Evolutionary conservation across 2,797 vertebrate genomes (phyloP).

Genomic region (Brotogeris chrysoptera): DNA sequence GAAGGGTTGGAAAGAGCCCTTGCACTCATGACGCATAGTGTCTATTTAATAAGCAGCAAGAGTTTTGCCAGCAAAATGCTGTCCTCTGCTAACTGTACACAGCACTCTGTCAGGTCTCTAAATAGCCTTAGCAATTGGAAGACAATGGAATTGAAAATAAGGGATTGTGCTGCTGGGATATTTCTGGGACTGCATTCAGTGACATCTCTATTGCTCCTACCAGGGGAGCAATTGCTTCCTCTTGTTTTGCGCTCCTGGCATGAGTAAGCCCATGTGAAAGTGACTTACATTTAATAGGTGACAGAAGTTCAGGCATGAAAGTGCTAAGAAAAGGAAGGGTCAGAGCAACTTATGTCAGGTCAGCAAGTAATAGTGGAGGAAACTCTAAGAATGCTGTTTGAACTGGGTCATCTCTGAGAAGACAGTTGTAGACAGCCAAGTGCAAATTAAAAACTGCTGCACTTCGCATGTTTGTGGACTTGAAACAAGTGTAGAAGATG

Average conservation of each 20-base stretch:
- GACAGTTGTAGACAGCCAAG: not conserved
- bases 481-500: not conserved
- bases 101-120: not conserved
- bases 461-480: not conserved
- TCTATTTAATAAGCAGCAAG: conserved; percentile 36
- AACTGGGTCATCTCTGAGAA: not conserved
- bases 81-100: not conserved
- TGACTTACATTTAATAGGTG: not conserved
- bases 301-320: not conserved
- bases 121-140: not conserved
- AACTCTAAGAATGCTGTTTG: not conserved
- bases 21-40: not conserved
- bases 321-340: not conserved
- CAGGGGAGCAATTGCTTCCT: not conserved
- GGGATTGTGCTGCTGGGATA: not conserved
- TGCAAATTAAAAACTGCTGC: rapidly evolving
- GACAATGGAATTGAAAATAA: not conserved
- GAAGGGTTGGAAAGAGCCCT: not conserved
- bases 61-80: conserved; percentile 10
- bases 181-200: not conserved
- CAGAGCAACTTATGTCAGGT: not conserved
- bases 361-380: not conserved
- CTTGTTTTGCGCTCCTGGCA: not conserved
- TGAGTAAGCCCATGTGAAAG: not conserved
- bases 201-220: not conserved